Percentiles rank a stretch among this genome's conserved stretches.
Evolutionary conservation across 1,140 invertebrate genomes (phyloP).

Genomic region (Apis laboriosa): DNA sequence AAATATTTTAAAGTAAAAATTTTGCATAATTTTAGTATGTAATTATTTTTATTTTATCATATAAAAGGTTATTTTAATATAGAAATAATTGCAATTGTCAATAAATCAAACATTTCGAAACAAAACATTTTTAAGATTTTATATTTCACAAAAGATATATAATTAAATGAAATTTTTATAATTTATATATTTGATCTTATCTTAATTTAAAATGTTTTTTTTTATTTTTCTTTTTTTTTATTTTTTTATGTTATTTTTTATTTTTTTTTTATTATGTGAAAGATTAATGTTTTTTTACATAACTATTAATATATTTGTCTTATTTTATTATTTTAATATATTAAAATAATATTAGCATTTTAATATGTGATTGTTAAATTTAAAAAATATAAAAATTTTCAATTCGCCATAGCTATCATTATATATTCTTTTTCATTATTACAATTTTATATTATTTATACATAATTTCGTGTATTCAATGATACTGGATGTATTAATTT

Average conservation of each 20-base stretch:
- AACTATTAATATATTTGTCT: background rate
- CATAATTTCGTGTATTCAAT: background rate
- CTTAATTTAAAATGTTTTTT: background rate
- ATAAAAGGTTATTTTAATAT: constrained; percentile 6
- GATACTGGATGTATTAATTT: constrained; percentile 4
- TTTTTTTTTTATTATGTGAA: background rate
- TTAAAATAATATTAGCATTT: background rate
- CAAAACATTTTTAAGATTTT: background rate
- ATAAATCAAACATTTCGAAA: background rate
- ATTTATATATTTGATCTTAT: background rate
- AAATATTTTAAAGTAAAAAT: constrained; percentile 7
- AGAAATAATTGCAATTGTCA: background rate
- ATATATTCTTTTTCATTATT: background rate
- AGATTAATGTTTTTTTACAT: background rate
- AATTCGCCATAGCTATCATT: background rate
- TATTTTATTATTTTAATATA: background rate
- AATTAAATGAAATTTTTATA: background rate
- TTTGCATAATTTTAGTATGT: constrained; percentile 13
- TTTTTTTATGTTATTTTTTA: too few relatives aligned
- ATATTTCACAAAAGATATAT: background rate
- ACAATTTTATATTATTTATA: constrained; percentile 7
- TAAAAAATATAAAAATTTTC: background rate
- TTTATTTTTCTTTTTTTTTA: background rate
- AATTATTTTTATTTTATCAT: constrained; percentile 1
- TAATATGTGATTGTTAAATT: background rate